phyloP scores from a whole-genome alignment of 2,797 vertebrate species.

The Xenentodon cancila region DNA sequence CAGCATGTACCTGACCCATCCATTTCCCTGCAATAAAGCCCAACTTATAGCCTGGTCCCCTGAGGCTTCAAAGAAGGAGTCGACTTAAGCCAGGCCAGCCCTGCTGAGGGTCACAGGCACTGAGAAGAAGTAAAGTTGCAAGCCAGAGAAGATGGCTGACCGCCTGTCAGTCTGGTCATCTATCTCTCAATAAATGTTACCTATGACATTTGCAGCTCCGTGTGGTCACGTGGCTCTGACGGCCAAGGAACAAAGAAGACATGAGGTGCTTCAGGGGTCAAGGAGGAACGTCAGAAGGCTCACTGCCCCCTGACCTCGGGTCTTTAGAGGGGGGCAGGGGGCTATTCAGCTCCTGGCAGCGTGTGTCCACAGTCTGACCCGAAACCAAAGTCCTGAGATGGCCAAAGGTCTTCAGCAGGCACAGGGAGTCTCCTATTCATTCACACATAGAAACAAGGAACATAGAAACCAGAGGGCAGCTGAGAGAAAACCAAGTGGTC shows the following conservation, averaged over 20 bases:
- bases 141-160: conserved; percentile 18
- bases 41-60: conserved; percentile 60
- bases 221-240: conserved; percentile 37
- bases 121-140: conserved; percentile 33
- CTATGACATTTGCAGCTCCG: conserved; percentile 32
- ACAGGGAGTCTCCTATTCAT: conserved; percentile 25
- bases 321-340: conserved; percentile 66
- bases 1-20: conserved; percentile 77
- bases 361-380: conserved; percentile 75
- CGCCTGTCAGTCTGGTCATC: conserved; percentile 31
- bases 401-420: conserved; percentile 61
- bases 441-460: conserved; percentile 34
- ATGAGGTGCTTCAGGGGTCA: conserved; percentile 61
- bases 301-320: conserved; percentile 63
- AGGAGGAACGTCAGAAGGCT: conserved; percentile 60
- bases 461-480: conserved; percentile 18
- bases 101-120: conserved; percentile 56
- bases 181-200: conserved; percentile 45
- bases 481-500: conserved; percentile 27
- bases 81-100: conserved; percentile 27
- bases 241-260: conserved; percentile 56
- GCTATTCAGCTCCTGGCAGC: conserved; percentile 74
- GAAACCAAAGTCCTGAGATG: conserved; percentile 63
- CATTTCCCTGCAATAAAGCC: conserved; percentile 80
- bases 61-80: conserved; percentile 74